These are phyloP conservation scores for Epizoanthus illoricatus DNA, from an alignment of 92 coral and sea anemone species.

Conservation along the genomic window DNA sequence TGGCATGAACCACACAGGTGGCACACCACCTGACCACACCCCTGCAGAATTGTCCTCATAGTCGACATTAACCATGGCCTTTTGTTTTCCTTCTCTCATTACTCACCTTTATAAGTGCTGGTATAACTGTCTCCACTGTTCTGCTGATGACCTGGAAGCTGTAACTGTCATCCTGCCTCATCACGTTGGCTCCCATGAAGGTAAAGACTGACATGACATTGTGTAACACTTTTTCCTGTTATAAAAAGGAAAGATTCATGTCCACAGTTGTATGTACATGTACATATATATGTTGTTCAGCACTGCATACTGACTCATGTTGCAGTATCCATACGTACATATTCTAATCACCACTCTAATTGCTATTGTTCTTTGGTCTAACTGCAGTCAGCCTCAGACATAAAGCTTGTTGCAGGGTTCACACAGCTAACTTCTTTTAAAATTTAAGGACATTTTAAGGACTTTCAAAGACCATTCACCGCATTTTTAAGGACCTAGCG, in stretches of 20 bases:
- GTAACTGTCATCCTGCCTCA: slow-evolving; percentile 94
- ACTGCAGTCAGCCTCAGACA: too few species aligned
- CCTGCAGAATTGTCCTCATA: too few species aligned
- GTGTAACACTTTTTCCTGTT: slow-evolving; percentile 95
- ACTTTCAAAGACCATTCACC: too few species aligned
- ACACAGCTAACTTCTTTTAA: too few species aligned
- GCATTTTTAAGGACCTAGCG: too few species aligned
- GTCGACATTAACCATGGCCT: too few species aligned
- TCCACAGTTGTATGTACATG: not conserved
- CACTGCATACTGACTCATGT: not conserved
- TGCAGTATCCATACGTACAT: not conserved
- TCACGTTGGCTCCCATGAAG: slow-evolving; percentile 91
- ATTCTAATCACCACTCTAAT: not conserved
- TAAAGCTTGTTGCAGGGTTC: too few species aligned
- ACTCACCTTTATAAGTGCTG: slow-evolving; percentile 89
- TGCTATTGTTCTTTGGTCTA: not conserved
- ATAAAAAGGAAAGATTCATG: not conserved
- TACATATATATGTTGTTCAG: not conserved
- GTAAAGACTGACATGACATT: slow-evolving; percentile 98
- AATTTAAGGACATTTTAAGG: too few species aligned
- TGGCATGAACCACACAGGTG: too few species aligned
- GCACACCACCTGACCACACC: too few species aligned
- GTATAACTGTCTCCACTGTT: slow-evolving; percentile 92
- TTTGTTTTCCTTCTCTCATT: too few species aligned
- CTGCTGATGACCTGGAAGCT: slow-evolving; percentile 93